Conservation (phyloP, 2,113 vertebrate genomes). For the Notiomystis cincta region DNA sequence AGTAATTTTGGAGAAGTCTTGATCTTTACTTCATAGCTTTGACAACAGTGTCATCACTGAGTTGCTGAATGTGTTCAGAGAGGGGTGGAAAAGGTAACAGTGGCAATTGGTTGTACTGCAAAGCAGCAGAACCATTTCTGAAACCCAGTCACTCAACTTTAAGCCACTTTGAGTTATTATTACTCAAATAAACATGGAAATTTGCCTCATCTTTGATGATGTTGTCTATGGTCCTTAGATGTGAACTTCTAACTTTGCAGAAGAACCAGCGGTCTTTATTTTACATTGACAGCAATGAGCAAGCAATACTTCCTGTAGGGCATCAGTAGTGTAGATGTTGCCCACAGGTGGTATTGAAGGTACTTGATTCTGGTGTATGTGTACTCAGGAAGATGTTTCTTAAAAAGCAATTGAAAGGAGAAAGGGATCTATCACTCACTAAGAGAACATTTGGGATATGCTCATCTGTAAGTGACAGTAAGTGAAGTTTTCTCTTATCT, state of each 20-base stretch:
- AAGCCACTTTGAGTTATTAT: neutral
- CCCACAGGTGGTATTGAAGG: neutral
- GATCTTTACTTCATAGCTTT: neutral
- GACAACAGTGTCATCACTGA: neutral
- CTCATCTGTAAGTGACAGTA: neutral
- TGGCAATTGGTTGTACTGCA: neutral
- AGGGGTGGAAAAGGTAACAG: neutral
- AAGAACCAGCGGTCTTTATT: neutral
- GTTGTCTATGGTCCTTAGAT: neutral
- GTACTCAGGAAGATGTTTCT: neutral
- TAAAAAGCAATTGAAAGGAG: neutral
- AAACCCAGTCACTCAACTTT: neutral
- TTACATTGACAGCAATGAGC: neutral
- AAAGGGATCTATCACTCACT: fast-evolving
- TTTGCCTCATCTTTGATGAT: neutral
- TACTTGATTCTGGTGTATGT: neutral
- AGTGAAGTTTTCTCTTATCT: neutral
- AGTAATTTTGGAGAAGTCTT: neutral
- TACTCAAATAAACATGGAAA: neutral
- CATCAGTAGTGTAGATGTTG: neutral
- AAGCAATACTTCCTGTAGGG: neutral
- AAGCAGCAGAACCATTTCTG: neutral
- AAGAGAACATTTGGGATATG: neutral
- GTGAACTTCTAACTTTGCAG: neutral
- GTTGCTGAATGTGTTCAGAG: neutral